These are phyloP conservation scores for Lapara coniferarum DNA, from an alignment of 2,888 invertebrate genomes.

Conservation along the genomic window DNA sequence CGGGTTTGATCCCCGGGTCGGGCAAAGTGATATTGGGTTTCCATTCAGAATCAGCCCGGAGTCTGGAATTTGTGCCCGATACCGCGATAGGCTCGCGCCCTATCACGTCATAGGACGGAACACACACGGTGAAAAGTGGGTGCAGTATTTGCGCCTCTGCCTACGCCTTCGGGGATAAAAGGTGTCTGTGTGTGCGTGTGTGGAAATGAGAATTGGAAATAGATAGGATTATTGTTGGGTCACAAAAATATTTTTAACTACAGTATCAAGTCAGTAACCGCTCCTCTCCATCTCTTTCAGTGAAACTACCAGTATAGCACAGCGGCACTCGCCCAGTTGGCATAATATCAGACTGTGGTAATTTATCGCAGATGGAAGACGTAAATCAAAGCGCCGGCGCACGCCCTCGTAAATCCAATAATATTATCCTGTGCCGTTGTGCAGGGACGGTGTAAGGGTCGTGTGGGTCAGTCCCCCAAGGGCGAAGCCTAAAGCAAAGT, in stretches of 20 bases:
- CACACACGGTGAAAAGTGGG: too few relatives aligned
- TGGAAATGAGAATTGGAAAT: too few relatives aligned
- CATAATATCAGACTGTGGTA: conserved; percentile 49
- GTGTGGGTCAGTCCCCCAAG: not conserved
- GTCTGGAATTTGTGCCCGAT: too few relatives aligned
- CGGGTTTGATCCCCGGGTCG: too few relatives aligned
- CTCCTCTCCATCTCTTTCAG: not conserved
- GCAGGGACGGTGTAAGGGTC: conserved; percentile 26
- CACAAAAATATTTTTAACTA: not conserved
- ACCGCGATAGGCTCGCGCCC: too few relatives aligned
- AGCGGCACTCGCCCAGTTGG: conserved; percentile 26
- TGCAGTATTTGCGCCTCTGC: too few relatives aligned
- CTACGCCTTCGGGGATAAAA: too few relatives aligned
- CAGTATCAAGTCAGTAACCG: not conserved
- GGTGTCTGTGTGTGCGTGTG: too few relatives aligned
- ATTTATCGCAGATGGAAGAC: conserved; percentile 76
- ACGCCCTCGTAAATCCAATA: conserved; percentile 78
- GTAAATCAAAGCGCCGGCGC: conserved; percentile 77
- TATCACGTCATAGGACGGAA: too few relatives aligned
- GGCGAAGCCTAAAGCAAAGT: not conserved
- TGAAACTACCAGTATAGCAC: not conserved
- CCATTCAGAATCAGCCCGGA: too few relatives aligned
- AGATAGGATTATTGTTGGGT: not conserved
- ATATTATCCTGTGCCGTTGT: conserved; percentile 55
- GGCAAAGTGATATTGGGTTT: too few relatives aligned